A percentile compares a stretch with the other conserved stretches of the same genome.
phyloP scores from a whole-genome alignment of 2,888 invertebrate species.

The Tetramorium bicarinatum region DNA sequence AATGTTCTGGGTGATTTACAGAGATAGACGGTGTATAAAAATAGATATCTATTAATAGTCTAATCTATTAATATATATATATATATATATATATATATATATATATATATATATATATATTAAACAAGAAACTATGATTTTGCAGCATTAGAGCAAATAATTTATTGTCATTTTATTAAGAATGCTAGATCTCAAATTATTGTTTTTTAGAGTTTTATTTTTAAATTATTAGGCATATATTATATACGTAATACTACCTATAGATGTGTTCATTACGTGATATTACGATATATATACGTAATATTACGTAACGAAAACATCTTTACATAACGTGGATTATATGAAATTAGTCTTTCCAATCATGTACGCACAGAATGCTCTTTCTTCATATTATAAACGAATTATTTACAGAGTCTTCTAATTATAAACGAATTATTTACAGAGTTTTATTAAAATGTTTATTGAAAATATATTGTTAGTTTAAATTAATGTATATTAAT shows the following conservation, averaged over 20 bases:
- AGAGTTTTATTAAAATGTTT: conserved; percentile 3
- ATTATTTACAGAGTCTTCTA: too few species aligned
- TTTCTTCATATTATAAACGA: conserved; percentile 33
- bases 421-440: conserved; percentile 11
- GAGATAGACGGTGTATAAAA: conserved; percentile 6
- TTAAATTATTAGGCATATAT: neutral
- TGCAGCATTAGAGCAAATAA: neutral
- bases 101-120: conserved; percentile 17
- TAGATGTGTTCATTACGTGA: too few species aligned
- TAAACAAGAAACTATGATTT: conserved; percentile 12
- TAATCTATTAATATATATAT: conserved; percentile 20
- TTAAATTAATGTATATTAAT: conserved; percentile 17
- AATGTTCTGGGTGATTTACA: conserved; percentile 6
- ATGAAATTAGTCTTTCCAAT: conserved; percentile 33
- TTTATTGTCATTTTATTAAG: conserved; percentile 24
- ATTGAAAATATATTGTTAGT: conserved; percentile 12
- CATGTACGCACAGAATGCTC: conserved; percentile 54
- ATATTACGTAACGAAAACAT: neutral
- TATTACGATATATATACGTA: conserved; percentile 1
- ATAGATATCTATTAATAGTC: neutral
- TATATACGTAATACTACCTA: too few species aligned
- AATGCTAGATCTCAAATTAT: conserved; percentile 27
- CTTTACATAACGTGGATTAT: conserved; percentile 30
- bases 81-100: conserved; percentile 7
- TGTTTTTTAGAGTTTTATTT: conserved; percentile 29